phyloP scores from a whole-genome alignment of 2,113 vertebrate genomes.

The Glaucidium brasilianum region DNA sequence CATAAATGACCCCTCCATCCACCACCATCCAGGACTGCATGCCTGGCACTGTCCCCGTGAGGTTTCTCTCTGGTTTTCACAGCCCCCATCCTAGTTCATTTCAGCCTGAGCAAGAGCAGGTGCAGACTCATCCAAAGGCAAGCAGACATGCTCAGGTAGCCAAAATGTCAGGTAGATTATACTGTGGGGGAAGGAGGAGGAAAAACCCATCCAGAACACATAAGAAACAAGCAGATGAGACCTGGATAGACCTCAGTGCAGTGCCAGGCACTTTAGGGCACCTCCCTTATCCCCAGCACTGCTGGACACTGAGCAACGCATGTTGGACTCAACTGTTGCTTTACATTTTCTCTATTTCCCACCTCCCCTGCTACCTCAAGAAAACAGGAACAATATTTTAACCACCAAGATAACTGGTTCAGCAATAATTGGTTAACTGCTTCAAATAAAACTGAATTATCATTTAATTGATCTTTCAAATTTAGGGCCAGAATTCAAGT shows the following conservation, averaged over 20 bases:
- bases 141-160: neutral
- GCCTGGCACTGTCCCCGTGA: rapidly evolving
- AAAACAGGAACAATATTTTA: neutral
- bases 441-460: neutral
- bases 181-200: neutral
- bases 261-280: neutral
- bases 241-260: neutral
- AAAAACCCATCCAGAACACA: neutral
- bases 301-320: neutral
- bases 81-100: neutral
- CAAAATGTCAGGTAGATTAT: neutral
- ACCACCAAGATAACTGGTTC: neutral
- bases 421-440: neutral
- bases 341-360: neutral
- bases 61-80: neutral
- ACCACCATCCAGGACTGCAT: neutral
- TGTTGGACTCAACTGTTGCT: rapidly evolving
- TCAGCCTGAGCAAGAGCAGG: neutral
- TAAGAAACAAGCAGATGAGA: neutral
- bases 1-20: neutral
- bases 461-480: slow-evolving; percentile 34
- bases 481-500: neutral
- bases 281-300: neutral
- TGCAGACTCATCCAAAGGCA: neutral
- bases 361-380: neutral